phyloP scores from a whole-genome alignment of 1,140 invertebrate species.

The Tribolium castaneum region DNA sequence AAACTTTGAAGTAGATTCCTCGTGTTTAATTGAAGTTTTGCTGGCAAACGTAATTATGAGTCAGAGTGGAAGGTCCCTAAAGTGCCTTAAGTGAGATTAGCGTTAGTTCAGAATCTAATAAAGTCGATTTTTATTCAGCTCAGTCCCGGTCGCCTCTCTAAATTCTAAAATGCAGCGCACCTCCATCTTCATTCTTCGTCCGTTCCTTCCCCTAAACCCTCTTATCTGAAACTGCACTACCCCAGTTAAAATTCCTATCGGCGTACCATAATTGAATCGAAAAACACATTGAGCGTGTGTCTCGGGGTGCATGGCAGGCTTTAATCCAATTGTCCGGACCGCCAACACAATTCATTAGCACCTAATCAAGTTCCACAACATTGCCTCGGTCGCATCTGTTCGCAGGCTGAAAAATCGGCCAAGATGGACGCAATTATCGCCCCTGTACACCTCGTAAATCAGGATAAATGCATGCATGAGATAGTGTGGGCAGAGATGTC shows the following conservation, averaged over 20 bases:
- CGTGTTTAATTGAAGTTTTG: neutral
- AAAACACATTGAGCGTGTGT: constrained; percentile 53
- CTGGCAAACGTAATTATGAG: neutral
- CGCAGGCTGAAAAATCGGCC: constrained; percentile 11
- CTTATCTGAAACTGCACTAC: constrained; percentile 38
- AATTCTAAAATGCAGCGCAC: constrained; percentile 36
- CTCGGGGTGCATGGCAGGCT: constrained; percentile 43
- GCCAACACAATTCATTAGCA: constrained; percentile 58
- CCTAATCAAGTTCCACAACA: constrained; percentile 61
- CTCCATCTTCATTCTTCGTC: constrained; percentile 30
- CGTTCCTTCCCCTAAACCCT: constrained; percentile 40
- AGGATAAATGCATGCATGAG: constrained; percentile 52
- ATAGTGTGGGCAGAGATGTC: constrained; percentile 51
- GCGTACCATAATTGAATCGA: constrained; percentile 53
- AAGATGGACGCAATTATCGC: constrained; percentile 39
- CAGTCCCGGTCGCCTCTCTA: constrained; percentile 29
- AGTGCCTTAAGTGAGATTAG: constrained; percentile 31
- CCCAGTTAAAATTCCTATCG: constrained; percentile 53
- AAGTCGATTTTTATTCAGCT: constrained; percentile 38
- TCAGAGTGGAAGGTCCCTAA: neutral
- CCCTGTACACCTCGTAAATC: constrained; percentile 45
- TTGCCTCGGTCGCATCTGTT: constrained; percentile 53
- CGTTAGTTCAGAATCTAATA: constrained; percentile 9
- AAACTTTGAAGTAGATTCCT: neutral
- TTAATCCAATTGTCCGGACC: constrained; percentile 58